A percentile compares a stretch with the other conserved stretches of the same genome.
These are phyloP conservation scores for Ciconia boyciana DNA, from an alignment of 2,113 vertebrate species.

Conservation along the genomic window DNA sequence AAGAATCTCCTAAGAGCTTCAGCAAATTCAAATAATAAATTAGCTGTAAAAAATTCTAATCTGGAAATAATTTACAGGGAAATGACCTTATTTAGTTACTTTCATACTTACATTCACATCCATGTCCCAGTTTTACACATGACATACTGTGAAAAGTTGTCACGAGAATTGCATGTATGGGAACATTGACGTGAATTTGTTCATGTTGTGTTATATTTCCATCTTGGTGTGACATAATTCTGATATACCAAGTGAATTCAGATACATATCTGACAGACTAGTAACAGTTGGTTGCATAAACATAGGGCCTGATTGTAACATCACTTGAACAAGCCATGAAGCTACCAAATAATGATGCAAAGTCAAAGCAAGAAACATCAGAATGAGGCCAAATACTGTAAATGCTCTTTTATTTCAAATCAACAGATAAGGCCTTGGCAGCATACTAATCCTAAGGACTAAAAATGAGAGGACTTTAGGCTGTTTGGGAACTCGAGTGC, in stretches of 20 bases:
- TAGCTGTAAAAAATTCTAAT: background rate
- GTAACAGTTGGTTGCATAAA: background rate
- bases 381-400: background rate
- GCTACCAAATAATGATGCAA: background rate
- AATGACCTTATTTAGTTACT: background rate
- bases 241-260: background rate
- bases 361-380: background rate
- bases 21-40: background rate
- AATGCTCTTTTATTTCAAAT: background rate
- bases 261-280: background rate
- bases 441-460: background rate
- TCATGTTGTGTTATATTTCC: background rate
- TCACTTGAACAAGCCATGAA: background rate
- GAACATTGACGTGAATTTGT: background rate
- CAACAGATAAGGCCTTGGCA: background rate
- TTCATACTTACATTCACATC: background rate
- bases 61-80: background rate
- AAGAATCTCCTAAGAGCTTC: background rate
- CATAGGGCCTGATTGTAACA: background rate
- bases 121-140: background rate
- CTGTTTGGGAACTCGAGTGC: background rate
- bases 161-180: background rate
- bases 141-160: background rate
- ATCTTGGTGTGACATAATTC: background rate
- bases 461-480: background rate